Evolutionary conservation across 2,888 invertebrate species (phyloP), one percentile per base, ranked within the genome.

Genomic region (Drosophila hamatofila): DNA sequence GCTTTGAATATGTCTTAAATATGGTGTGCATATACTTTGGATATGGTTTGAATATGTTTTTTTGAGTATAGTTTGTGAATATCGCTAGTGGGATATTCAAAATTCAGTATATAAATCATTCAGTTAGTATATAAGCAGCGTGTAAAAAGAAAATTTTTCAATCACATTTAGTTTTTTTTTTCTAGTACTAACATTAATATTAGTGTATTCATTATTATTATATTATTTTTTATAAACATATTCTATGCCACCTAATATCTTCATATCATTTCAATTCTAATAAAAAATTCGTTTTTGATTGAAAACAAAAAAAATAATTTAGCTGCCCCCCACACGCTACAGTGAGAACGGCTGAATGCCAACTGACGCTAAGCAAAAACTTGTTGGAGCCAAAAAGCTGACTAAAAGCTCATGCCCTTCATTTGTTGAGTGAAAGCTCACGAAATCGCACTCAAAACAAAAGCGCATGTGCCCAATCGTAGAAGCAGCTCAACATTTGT

Each of bases 401-500:
- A 11, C 37, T 12, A 7, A 70, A 74, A 81, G 80, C 78, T 80
- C 14, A 21, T 9, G 1, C 2, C n/a, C 9, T 14, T 2, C 46
- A 18, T 7, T 9, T 37, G 14, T 41, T 66, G 65, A 76, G 77
- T 72, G 42, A 77, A 77, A 77, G 76, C 77, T 72, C 16, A 1
- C 0, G 3, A 1, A 44, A 49, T 48, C 1, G 0, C 37, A 69
- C 64, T 74, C 80, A 65, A 64, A 37, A n/a, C 12, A 12, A 51
- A 4, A 12, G 74, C 87, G 84, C 81, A 77, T 73, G 89, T 76
- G 81, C 27, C 44, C 9, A 42, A 54, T 51, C 11, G 46, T 48
- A 21, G 27, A 51, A 61, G 60, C 7, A 11, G n/a, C 72, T 83
- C 84, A 66, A 48, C 48, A 51, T 69, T 73, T 83, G 84, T 87